These are phyloP conservation scores for Dasysyrphus tricinctus DNA, from an alignment of 2,888 invertebrate genomes.

Conservation along the genomic window DNA sequence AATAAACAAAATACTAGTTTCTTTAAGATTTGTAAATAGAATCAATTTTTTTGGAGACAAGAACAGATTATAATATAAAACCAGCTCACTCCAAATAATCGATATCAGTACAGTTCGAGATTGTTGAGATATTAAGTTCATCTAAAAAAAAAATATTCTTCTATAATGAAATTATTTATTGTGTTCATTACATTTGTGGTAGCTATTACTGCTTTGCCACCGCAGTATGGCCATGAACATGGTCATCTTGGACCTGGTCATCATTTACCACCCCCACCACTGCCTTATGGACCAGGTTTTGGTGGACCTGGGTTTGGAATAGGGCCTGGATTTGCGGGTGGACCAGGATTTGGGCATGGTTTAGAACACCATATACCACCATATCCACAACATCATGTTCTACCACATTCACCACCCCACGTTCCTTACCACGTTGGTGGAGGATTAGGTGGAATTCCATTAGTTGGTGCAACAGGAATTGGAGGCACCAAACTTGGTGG, in stretches of 20 bases:
- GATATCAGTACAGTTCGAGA: conserved; percentile 25
- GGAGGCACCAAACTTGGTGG: conserved; percentile 1
- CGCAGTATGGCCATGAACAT: neutral
- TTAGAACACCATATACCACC: conserved; percentile 5
- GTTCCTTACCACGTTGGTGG: conserved; percentile 1
- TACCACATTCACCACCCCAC: conserved; percentile 20
- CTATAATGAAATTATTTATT: conserved; percentile 5
- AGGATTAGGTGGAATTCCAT: conserved; percentile 5
- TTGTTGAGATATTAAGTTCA: conserved; percentile 11
- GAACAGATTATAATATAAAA: conserved; percentile 16
- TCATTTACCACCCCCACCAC: conserved; percentile 12
- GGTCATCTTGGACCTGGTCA: conserved; percentile 2
- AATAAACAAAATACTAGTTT: conserved; percentile 34
- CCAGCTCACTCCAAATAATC: neutral
- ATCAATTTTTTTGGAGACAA: neutral
- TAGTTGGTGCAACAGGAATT: conserved; percentile 45
- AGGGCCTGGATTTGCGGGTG: conserved; percentile 24
- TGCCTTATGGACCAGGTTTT: conserved; percentile 27
- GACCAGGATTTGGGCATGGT: neutral
- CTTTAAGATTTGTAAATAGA: neutral
- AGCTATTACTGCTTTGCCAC: conserved; percentile 4
- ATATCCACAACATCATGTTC: neutral
- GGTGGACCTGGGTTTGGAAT: conserved; percentile 26
- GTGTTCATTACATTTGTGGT: conserved; percentile 12
- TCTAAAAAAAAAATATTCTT: neutral